A percentile compares a stretch with the other conserved stretches of the same genome.
phyloP scores from a whole-genome alignment of 1,140 invertebrate genomes.

The Drosophila oshimai region DNA sequence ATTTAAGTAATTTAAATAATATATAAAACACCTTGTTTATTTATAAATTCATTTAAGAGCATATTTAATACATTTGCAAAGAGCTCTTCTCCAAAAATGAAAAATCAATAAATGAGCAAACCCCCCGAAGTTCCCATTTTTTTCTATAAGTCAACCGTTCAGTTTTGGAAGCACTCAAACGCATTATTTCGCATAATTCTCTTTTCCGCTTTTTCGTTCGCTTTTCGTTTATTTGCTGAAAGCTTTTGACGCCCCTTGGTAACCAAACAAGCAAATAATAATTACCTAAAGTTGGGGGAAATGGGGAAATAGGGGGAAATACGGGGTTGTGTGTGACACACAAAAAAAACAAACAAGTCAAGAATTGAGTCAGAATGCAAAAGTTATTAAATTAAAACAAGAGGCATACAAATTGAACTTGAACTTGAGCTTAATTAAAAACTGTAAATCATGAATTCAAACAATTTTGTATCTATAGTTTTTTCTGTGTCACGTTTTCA shows the following conservation, averaged over 20 bases:
- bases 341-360: not conserved
- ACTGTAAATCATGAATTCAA: constrained; percentile 22
- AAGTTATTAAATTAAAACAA: not conserved
- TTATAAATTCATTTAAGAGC: too few species aligned
- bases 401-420: constrained; percentile 21
- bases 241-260: constrained; percentile 34
- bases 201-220: not conserved
- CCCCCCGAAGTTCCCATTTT: not conserved
- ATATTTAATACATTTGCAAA: not conserved
- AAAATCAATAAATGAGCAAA: constrained; percentile 20
- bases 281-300: constrained; percentile 2
- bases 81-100: not conserved
- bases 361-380: constrained; percentile 2
- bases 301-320: not conserved
- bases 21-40: too few species aligned
- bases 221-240: constrained; percentile 5
- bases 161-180: constrained; percentile 4
- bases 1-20: too few species aligned
- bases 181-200: constrained; percentile 18
- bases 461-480: not conserved
- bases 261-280: constrained; percentile 32
- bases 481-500: constrained; percentile 29
- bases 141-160: not conserved
- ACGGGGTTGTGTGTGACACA: constrained; percentile 6
- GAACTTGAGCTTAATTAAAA: constrained; percentile 30